Conservation (phyloP, 2,113 vertebrate species). For the Actenoides lindsayi region DNA sequence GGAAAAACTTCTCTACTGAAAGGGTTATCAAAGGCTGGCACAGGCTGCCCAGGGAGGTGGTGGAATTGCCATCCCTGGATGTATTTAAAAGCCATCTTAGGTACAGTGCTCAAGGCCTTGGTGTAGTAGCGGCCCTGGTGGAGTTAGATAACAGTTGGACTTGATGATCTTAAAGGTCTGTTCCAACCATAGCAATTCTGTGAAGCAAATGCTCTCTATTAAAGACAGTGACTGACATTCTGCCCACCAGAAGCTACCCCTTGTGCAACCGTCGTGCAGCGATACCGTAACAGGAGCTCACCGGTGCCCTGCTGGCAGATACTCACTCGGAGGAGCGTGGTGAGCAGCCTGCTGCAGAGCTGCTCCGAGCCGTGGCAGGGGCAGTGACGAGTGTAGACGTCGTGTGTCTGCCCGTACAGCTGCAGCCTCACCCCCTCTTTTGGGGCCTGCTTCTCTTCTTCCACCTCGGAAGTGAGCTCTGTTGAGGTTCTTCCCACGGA, state of each 20-base stretch:
- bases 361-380: background rate
- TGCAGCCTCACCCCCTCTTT: constrained; percentile 31
- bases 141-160: too few relatives aligned
- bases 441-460: background rate
- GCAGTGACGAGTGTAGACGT: background rate
- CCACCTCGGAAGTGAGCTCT: background rate
- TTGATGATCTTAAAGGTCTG: too few relatives aligned
- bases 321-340: constrained; percentile 4
- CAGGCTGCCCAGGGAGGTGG: too few relatives aligned
- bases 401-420: background rate
- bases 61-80: too few relatives aligned
- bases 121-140: too few relatives aligned
- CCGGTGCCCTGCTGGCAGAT: background rate
- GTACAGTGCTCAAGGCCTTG: too few relatives aligned
- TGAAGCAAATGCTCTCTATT: background rate
- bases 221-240: background rate
- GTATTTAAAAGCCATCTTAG: too few relatives aligned
- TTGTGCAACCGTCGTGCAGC: background rate
- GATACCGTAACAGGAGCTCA: accelerated
- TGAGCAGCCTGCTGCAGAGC: constrained; percentile 32
- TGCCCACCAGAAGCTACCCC: background rate
- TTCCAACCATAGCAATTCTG: too few relatives aligned
- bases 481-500: background rate
- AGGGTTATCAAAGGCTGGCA: too few relatives aligned
- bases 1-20: too few relatives aligned